A percentile compares a stretch with the other conserved stretches of the same genome.
Evolutionary conservation across 2,888 invertebrate species (phyloP).

Genomic region (Pammene aurita): DNA sequence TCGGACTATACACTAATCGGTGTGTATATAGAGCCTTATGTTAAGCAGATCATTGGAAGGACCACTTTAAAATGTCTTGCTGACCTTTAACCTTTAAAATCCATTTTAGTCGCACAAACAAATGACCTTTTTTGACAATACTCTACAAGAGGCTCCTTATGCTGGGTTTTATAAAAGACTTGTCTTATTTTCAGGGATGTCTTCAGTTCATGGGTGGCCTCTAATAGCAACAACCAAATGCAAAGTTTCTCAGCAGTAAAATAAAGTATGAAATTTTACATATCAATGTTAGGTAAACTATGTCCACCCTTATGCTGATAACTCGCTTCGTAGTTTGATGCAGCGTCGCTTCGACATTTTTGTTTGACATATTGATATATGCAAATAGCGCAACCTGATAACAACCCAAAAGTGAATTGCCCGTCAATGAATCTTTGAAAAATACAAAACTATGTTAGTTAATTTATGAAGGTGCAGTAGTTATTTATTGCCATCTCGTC

Average conservation of each 20-base stretch:
- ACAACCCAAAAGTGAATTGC: too few species aligned
- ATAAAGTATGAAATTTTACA: slow-evolving; percentile 71
- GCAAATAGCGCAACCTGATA: too few species aligned
- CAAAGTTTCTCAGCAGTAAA: slow-evolving; percentile 92
- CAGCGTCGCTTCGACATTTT: too few species aligned
- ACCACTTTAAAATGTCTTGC: not conserved
- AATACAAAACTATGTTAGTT: slow-evolving; percentile 16
- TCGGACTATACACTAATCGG: too few species aligned
- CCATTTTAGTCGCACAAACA: not conserved
- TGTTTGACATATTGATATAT: too few species aligned
- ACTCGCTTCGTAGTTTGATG: too few species aligned
- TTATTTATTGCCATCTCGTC: not conserved
- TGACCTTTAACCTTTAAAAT: not conserved
- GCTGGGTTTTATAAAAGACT: slow-evolving; percentile 40
- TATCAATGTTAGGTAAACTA: slow-evolving; percentile 45
- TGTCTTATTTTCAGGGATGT: slow-evolving; percentile 89
- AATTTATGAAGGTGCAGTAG: slow-evolving; percentile 19
- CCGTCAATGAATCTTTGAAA: slow-evolving; percentile 35
- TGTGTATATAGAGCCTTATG: not conserved
- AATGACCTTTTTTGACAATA: not conserved
- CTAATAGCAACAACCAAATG: slow-evolving; percentile 91
- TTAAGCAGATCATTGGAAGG: not conserved
- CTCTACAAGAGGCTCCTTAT: slow-evolving; percentile 10
- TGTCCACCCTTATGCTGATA: slow-evolving; percentile 13
- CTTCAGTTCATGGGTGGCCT: slow-evolving; percentile 94